These are phyloP conservation scores for Heteropelma amictum DNA, from an alignment of 2,888 invertebrate species.

Conservation along the genomic window DNA sequence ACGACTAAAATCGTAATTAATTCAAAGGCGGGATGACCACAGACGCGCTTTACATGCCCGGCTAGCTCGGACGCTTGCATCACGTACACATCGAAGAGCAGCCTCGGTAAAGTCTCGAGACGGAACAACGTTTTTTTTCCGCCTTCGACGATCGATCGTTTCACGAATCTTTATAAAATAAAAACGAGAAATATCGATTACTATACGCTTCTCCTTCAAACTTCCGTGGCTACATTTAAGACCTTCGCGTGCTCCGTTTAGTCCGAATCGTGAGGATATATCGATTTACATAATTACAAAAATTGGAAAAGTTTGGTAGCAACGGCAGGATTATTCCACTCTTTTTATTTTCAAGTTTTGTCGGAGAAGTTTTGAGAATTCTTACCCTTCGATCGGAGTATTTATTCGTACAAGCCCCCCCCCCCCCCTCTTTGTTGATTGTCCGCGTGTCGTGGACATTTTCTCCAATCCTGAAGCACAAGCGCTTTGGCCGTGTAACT, in stretches of 20 bases:
- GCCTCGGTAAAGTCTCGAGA: background rate
- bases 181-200: background rate
- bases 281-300: no score
- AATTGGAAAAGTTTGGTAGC: no score
- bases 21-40: constrained; percentile 45
- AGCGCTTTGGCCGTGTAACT: constrained; percentile 16
- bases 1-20: constrained; percentile 52
- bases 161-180: background rate
- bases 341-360: no score
- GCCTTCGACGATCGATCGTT: background rate
- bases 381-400: no score
- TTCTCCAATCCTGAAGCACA: constrained; percentile 3
- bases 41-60: constrained; percentile 5
- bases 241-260: no score
- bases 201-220: background rate
- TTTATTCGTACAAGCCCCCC: no score
- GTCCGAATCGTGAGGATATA: no score
- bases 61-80: background rate
- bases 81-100: background rate
- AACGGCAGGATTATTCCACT: no score
- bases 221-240: background rate
- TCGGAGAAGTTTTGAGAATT: no score
- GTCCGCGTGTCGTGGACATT: constrained; percentile 32
- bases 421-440: no score
- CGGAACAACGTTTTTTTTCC: background rate